Evolutionary conservation across 2,113 vertebrate species (phyloP).

Genomic region (Petroica traversi): DNA sequence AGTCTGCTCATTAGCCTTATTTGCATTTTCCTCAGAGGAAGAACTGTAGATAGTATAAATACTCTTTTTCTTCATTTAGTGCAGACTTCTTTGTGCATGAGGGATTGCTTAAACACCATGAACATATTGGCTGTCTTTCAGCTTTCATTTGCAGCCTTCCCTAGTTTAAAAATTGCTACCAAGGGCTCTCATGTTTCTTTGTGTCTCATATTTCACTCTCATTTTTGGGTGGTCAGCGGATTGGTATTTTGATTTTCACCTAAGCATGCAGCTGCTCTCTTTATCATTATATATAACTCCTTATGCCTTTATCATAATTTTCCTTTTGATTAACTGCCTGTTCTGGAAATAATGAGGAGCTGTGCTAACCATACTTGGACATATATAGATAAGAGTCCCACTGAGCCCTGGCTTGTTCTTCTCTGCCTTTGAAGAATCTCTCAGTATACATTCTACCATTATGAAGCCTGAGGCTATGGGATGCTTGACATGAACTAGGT

Average conservation of each 20-base stretch:
- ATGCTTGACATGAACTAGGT: neutral
- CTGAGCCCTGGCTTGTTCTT: neutral
- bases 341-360: neutral
- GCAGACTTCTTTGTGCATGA: neutral
- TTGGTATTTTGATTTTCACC: neutral
- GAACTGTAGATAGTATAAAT: neutral
- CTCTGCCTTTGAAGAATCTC: neutral
- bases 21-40: neutral
- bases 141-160: neutral
- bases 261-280: neutral
- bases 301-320: neutral
- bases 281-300: neutral
- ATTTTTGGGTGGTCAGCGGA: neutral
- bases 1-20: neutral
- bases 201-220: neutral
- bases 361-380: neutral
- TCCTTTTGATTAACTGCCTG: neutral
- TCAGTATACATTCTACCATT: neutral
- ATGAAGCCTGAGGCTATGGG: neutral
- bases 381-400: neutral
- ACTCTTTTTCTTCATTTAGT: neutral
- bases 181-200: neutral
- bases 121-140: neutral
- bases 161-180: neutral
- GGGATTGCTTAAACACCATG: neutral